These are phyloP conservation scores for Odontophorus gujanensis DNA, from an alignment of 2,113 vertebrate genomes.

Conservation along the genomic window DNA sequence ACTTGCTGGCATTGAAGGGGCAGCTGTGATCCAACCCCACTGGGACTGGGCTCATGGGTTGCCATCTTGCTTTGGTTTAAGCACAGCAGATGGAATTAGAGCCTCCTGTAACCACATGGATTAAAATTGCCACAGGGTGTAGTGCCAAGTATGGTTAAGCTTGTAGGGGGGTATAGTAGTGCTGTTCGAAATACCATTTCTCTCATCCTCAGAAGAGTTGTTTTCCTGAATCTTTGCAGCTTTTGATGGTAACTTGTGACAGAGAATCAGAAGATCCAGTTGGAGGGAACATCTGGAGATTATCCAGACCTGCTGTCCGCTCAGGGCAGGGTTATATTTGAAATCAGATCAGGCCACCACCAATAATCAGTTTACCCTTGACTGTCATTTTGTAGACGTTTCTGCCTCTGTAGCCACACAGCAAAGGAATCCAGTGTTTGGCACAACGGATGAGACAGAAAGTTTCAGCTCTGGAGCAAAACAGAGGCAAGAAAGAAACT, in stretches of 20 bases:
- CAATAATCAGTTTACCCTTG: neutral
- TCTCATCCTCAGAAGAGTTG: neutral
- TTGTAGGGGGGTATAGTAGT: neutral
- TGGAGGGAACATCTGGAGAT: neutral
- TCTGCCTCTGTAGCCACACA: neutral
- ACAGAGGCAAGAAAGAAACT: neutral
- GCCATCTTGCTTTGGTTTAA: neutral
- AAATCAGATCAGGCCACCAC: neutral
- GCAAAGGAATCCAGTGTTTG: neutral
- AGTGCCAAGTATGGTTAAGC: neutral
- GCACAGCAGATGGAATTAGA: neutral
- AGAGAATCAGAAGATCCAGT: neutral
- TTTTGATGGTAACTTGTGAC: neutral
- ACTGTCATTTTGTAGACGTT: neutral
- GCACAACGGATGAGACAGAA: neutral
- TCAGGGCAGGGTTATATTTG: neutral
- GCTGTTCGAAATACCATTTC: neutral
- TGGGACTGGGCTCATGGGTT: neutral
- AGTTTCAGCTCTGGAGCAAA: neutral
- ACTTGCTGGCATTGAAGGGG: neutral
- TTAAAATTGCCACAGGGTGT: neutral
- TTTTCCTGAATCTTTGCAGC: neutral
- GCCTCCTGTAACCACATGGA: neutral
- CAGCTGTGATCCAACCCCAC: neutral
- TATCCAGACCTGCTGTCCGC: neutral